Conservation (phyloP, 2,888 invertebrate species). For the Caradrina kadenii region DNA sequence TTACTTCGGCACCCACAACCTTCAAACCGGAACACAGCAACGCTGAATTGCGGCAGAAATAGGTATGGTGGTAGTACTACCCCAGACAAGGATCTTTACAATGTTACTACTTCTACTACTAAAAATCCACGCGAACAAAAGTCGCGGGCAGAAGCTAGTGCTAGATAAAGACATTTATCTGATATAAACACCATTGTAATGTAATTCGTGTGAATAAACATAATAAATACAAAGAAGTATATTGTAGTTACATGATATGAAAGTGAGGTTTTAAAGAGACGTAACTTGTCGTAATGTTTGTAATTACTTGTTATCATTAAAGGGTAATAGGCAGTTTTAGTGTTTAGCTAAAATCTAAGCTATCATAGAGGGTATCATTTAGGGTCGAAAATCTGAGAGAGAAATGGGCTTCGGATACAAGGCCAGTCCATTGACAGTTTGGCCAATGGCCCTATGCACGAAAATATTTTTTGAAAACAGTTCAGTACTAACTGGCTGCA, state of each 20-base stretch:
- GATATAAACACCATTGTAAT: slow-evolving; percentile 52
- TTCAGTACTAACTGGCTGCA: no score
- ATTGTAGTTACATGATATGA: slow-evolving; percentile 48
- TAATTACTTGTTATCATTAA: slow-evolving; percentile 11
- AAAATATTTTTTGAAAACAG: no score
- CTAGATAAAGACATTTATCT: slow-evolving; percentile 41
- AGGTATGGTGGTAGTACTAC: no score
- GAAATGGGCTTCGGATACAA: no score
- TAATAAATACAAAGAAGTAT: slow-evolving; percentile 16
- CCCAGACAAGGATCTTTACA: no score
- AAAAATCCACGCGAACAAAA: no score
- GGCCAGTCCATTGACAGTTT: no score
- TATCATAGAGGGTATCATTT: background rate
- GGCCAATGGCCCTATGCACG: no score
- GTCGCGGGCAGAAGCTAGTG: background rate
- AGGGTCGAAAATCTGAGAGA: background rate
- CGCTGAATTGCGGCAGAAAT: no score
- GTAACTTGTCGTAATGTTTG: slow-evolving; percentile 34
- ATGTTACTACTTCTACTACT: no score
- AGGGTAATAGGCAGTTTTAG: background rate
- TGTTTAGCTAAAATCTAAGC: background rate
- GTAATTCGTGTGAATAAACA: slow-evolving; percentile 52
- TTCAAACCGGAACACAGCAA: no score
- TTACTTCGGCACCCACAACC: no score
- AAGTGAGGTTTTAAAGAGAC: slow-evolving; percentile 31